Evolutionary conservation across 1,140 invertebrate genomes (phyloP).

Genomic region (Lethrus apterus): DNA sequence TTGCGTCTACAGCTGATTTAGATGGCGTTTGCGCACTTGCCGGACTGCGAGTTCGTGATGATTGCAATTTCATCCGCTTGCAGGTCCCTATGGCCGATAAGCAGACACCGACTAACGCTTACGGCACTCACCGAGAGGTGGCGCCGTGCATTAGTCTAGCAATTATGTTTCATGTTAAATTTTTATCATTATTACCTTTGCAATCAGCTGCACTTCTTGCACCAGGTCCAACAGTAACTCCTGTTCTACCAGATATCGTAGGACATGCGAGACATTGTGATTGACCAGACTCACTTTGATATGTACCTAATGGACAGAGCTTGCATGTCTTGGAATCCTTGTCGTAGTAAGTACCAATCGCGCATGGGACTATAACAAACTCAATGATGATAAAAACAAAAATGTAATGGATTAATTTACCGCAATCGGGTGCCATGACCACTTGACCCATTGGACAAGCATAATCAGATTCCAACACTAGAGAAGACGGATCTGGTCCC

Average conservation of each 20-base stretch:
- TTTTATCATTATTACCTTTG: conserved; percentile 75
- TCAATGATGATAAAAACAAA: conserved; percentile 2
- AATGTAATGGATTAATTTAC: conserved; percentile 45
- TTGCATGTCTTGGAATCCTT: conserved; percentile 66
- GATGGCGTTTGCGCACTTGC: too few species aligned
- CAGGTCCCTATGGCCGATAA: too few species aligned
- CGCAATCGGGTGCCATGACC: conserved; percentile 83
- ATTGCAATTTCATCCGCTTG: too few species aligned
- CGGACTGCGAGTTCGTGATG: too few species aligned
- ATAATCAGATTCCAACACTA: conserved; percentile 80
- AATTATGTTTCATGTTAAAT: too few species aligned
- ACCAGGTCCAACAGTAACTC: conserved; percentile 78
- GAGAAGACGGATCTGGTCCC: conserved; percentile 82
- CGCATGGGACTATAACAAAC: conserved; percentile 75
- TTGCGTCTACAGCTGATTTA: too few species aligned
- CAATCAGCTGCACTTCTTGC: conserved; percentile 83
- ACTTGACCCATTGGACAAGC: conserved; percentile 89
- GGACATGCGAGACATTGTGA: conserved; percentile 82
- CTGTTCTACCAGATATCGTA: conserved; percentile 73
- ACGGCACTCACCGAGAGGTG: too few species aligned
- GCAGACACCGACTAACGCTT: too few species aligned
- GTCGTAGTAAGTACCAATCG: conserved; percentile 85
- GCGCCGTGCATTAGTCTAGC: too few species aligned
- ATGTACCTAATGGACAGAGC: conserved; percentile 81
- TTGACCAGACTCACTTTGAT: conserved; percentile 91